Evolutionary conservation across 1,140 invertebrate species (phyloP), one percentile per base, ranked within the genome.

Genomic region (Drosophila hydei): DNA sequence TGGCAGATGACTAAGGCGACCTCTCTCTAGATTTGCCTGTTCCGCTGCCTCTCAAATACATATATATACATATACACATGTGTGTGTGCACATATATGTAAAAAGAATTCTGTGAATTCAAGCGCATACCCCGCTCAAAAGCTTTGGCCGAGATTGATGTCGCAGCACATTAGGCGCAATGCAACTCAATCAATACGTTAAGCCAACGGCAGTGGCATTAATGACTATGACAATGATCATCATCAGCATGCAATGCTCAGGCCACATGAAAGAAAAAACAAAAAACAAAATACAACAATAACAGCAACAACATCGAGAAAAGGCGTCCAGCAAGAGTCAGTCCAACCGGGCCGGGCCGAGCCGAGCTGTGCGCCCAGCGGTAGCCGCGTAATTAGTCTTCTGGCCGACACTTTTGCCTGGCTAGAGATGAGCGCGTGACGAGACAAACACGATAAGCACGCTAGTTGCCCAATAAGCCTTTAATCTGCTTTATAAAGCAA

Each of bases 101-200:
- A 6, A 2, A 52, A 16, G n/a, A 62, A 69, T 88, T 87, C 83
- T 87, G 63, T 87, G 83, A 88, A 87, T 88, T 71, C 30, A 58
- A 69, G 50, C 36, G 59, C 56, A 55, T 23, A 25, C 45, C 60
- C 25, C 40, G 4, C 42, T 18, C 30, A 21, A 19, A 5, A 47
- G 50, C 30, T 11, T 5, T 14, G 12, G 55, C 43, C 55, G 63
- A 78, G 79, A 88, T 87, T 88, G 83, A 88, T 88, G 83, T 88
- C 83, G 78, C 83, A 83, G 83, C 83, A 88, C 83, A 88, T 88
- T 88, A 88, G 83, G 72, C 83, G 84, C 83, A 71, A 58, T 88
- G 81, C 81, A 87, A 87, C 81, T 87, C 81, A 87, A 87, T 87
- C 81, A 88, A 88, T 78, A 88, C 80, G 58, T 73, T 56, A 79